These are phyloP conservation scores for Adelognathus sp. DNA, from an alignment of 2,888 invertebrate genomes.

Conservation along the genomic window DNA sequence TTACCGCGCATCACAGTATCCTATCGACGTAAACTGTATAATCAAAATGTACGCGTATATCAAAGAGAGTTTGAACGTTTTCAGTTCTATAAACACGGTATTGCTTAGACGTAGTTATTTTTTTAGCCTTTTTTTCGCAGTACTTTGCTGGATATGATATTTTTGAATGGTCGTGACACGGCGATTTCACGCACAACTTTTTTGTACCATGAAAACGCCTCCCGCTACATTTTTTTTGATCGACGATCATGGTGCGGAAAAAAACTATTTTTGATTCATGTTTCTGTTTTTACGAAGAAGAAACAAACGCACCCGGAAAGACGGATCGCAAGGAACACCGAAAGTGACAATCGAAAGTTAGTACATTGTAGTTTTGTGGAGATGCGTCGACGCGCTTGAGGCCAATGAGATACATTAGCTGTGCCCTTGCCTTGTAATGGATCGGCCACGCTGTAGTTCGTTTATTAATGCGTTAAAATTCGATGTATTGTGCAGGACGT, in stretches of 20 bases:
- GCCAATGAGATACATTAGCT: slow-evolving; percentile 23
- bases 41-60: slow-evolving; percentile 59
- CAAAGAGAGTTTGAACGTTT: slow-evolving; percentile 53
- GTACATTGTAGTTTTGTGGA: slow-evolving; percentile 21
- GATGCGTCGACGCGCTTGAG: background rate
- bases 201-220: slow-evolving; percentile 24
- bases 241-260: slow-evolving; percentile 8
- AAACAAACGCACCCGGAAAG: slow-evolving; percentile 25
- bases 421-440: slow-evolving; percentile 32
- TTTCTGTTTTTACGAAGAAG: slow-evolving; percentile 9
- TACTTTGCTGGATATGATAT: slow-evolving; percentile 51
- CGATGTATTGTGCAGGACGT: slow-evolving; percentile 53
- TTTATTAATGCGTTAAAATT: slow-evolving; percentile 41
- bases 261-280: background rate
- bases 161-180: slow-evolving; percentile 4
- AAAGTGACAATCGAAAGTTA: slow-evolving; percentile 57
- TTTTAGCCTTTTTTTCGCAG: slow-evolving; percentile 14
- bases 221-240: background rate
- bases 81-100: slow-evolving; percentile 49
- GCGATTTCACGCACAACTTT: slow-evolving; percentile 8
- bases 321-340: slow-evolving; percentile 52
- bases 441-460: slow-evolving; percentile 18
- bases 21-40: slow-evolving; percentile 41
- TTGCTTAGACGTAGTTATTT: slow-evolving; percentile 35
- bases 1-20: background rate